Evolutionary conservation across 2,797 vertebrate genomes (phyloP).

Genomic region (Siniperca scherzeri): DNA sequence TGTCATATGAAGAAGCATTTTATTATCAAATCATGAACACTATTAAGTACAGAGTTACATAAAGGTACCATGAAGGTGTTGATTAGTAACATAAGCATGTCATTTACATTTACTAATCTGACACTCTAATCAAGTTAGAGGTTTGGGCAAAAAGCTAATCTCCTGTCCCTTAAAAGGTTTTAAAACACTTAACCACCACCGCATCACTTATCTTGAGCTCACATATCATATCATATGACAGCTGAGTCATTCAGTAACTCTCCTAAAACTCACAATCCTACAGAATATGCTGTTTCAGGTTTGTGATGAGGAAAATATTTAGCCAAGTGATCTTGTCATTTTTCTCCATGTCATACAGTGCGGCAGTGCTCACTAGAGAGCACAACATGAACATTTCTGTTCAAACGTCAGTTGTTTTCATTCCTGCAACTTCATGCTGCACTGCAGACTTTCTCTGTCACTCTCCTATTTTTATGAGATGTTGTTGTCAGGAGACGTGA

Average conservation of each 20-base stretch:
- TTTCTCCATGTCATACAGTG: not conserved
- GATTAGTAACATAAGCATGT: not conserved
- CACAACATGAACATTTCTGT: not conserved
- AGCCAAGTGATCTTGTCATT: not conserved
- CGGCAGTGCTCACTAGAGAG: conserved; percentile 7
- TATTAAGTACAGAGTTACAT: not conserved
- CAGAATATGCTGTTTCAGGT: too few species aligned
- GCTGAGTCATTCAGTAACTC: not conserved
- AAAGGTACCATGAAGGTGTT: not conserved
- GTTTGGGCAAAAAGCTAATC: not conserved
- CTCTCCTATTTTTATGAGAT: conserved; percentile 7
- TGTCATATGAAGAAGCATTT: not conserved
- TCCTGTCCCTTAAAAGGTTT: too few species aligned
- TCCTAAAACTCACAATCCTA: not conserved
- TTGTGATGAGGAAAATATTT: not conserved
- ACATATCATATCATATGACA: not conserved
- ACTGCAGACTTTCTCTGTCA: conserved; percentile 18
- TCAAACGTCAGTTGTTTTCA: conserved; percentile 21
- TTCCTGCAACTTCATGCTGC: not conserved
- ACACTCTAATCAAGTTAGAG: not conserved
- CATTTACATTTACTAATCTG: conserved; percentile 1
- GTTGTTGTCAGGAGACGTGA: conserved; percentile 29
- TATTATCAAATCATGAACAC: not conserved
- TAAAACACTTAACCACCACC: not conserved
- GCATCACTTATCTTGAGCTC: not conserved